Percentiles rank a stretch among this genome's conserved stretches.
Conservation (phyloP, 2,888 invertebrate species). For the Archaeoteleia sp. region DNA sequence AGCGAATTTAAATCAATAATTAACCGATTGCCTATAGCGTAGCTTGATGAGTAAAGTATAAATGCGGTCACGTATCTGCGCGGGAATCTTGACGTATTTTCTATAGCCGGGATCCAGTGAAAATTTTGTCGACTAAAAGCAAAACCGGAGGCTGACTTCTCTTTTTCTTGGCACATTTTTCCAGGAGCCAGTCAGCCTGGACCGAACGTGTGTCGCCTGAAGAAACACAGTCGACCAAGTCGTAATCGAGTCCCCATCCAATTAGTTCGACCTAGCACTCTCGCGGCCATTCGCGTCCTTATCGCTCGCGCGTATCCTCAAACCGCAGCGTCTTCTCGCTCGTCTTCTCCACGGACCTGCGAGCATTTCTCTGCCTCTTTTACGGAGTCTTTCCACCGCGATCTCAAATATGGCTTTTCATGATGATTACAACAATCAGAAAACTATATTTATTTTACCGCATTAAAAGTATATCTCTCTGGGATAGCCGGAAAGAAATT, state of each 20-base stretch:
- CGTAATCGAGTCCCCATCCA: conserved; percentile 71
- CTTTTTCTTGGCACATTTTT: conserved; percentile 45
- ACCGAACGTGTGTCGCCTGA: conserved; percentile 55
- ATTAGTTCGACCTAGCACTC: conserved; percentile 66
- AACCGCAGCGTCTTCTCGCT: conserved; percentile 9
- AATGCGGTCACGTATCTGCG: conserved; percentile 42
- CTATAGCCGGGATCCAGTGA: conserved; percentile 30
- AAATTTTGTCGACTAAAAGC: conserved; percentile 42
- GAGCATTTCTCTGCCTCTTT: conserved; percentile 22
- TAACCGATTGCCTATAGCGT: not conserved
- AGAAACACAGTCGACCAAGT: conserved; percentile 62
- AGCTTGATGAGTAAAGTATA: conserved; percentile 28
- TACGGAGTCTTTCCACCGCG: conserved; percentile 6
- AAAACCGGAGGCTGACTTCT: conserved; percentile 25
- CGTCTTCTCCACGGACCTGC: not conserved
- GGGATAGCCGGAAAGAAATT: too few species aligned
- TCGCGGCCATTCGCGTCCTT: conserved; percentile 16
- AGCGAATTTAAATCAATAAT: too few species aligned
- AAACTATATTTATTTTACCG: conserved; percentile 2
- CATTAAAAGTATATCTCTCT: not conserved
- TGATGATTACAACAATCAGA: conserved; percentile 14
- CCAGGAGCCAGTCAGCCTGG: conserved; percentile 24
- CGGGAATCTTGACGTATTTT: conserved; percentile 38
- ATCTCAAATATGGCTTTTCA: conserved; percentile 16
- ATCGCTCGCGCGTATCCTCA: conserved; percentile 10